Percentiles rank a stretch among this genome's conserved stretches.
Evolutionary conservation across 1,140 invertebrate genomes (phyloP).

Genomic region (Schlechtendalia chinensis): DNA sequence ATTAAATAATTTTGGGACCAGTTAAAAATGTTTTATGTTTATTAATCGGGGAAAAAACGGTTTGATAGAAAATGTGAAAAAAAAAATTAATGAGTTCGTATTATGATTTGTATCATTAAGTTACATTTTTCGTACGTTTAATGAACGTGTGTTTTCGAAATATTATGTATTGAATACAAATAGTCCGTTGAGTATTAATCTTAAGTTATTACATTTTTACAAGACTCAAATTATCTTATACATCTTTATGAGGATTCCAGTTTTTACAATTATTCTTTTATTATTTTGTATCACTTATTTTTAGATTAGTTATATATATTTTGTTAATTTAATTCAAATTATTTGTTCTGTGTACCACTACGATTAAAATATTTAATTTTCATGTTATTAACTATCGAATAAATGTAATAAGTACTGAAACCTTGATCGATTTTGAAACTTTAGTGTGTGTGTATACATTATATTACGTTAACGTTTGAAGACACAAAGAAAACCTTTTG

Average conservation of each 20-base stretch:
- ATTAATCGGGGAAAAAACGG: neutral
- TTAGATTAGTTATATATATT: constrained; percentile 34
- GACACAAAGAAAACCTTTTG: too few species aligned
- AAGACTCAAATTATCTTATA: constrained; percentile 8
- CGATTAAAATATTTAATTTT: constrained; percentile 25
- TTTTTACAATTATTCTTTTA: constrained; percentile 6
- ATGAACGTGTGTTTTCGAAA: neutral
- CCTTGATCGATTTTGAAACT: neutral
- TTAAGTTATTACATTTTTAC: constrained; percentile 35
- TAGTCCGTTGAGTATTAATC: neutral
- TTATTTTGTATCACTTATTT: constrained; percentile 41
- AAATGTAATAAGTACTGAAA: constrained; percentile 21
- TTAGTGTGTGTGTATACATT: neutral
- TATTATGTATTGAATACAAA: constrained; percentile 1
- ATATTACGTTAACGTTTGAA: too few species aligned
- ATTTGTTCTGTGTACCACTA: constrained; percentile 39
- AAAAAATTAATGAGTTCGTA: neutral
- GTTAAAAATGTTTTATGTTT: constrained; percentile 11
- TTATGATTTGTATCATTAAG: neutral
- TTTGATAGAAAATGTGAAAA: neutral
- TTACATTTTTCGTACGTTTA: constrained; percentile 5
- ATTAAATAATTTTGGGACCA: constrained; percentile 31
- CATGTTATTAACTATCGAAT: constrained; percentile 39
- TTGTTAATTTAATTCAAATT: constrained; percentile 40
- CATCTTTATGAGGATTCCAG: neutral